Percentiles rank a stretch among this genome's conserved stretches.
Evolutionary conservation across 2,888 invertebrate species (phyloP).

Genomic region (Kuschelorhynchus macadamiae): DNA sequence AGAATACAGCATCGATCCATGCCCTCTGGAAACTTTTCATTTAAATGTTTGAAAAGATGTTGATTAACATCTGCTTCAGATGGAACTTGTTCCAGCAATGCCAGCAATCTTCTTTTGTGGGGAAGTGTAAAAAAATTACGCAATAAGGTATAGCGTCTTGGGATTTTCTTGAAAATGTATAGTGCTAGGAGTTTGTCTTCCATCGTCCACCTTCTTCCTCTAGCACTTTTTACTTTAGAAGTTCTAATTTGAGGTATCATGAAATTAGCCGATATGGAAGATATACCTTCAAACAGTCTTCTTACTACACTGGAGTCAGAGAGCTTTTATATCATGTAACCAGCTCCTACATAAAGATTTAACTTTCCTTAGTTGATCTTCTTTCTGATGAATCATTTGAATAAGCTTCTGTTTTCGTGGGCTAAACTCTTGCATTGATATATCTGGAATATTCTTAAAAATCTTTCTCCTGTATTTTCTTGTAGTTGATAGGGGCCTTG

Average conservation of each 20-base stretch:
- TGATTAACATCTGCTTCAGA: conserved; percentile 45
- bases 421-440: conserved; percentile 14
- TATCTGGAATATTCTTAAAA: not conserved
- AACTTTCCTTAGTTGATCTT: conserved; percentile 42
- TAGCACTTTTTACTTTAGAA: conserved; percentile 15
- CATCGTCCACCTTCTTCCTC: conserved; percentile 46
- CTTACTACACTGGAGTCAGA: conserved; percentile 25
- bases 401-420: conserved; percentile 30
- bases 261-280: conserved; percentile 31
- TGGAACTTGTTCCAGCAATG: conserved; percentile 42
- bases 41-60: conserved; percentile 42
- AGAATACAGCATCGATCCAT: conserved; percentile 29
- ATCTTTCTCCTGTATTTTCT: conserved; percentile 3
- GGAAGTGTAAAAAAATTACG: conserved; percentile 46
- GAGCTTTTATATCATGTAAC: conserved; percentile 33
- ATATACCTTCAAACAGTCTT: conserved; percentile 27
- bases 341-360: conserved; percentile 35
- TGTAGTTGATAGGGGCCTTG: no score
- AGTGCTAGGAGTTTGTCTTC: conserved; percentile 45
- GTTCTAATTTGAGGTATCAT: conserved; percentile 17
- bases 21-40: conserved; percentile 31
- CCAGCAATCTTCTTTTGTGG: conserved; percentile 39
- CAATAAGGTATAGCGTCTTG: conserved; percentile 36
- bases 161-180: conserved; percentile 21
- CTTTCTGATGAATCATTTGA: conserved; percentile 34